phyloP scores from a whole-genome alignment of 2,888 invertebrate species.

The Fragum whitleyi region DNA sequence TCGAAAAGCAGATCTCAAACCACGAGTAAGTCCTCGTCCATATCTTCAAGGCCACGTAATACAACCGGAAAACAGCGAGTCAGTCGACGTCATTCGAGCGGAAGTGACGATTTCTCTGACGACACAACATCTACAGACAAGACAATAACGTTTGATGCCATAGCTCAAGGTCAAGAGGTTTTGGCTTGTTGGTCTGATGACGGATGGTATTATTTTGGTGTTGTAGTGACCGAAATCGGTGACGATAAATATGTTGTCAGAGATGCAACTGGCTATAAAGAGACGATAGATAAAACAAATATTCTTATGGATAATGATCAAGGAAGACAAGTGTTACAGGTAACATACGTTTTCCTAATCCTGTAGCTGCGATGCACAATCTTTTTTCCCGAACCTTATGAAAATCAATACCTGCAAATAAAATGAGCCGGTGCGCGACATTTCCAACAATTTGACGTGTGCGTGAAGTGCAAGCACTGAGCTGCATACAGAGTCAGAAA shows the following conservation, averaged over 20 bases:
- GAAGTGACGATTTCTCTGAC: background rate
- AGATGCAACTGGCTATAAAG: slow-evolving; percentile 78
- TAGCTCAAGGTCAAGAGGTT: slow-evolving; percentile 71
- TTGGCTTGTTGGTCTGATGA: slow-evolving; percentile 84
- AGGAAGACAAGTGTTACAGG: slow-evolving; percentile 1
- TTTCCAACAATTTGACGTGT: too few species aligned
- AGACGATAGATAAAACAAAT: background rate
- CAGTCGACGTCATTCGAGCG: background rate
- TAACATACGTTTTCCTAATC: background rate
- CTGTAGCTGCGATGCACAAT: background rate
- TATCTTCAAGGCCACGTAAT: background rate
- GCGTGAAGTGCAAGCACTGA: too few species aligned
- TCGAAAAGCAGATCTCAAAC: background rate
- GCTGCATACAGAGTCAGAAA: background rate
- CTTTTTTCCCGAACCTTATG: background rate
- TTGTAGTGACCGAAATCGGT: slow-evolving; percentile 63
- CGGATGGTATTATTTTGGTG: slow-evolving; percentile 84
- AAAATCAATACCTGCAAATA: background rate
- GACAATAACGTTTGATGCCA: background rate
- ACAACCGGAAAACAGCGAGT: background rate
- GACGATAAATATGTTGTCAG: slow-evolving; percentile 78
- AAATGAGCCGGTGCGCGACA: too few species aligned
- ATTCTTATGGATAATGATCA: background rate
- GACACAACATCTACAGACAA: background rate
- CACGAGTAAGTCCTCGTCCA: background rate